Percentiles rank a stretch among this genome's conserved stretches.
phyloP scores from a whole-genome alignment of 1,140 invertebrate species.

The Delia radicum region DNA sequence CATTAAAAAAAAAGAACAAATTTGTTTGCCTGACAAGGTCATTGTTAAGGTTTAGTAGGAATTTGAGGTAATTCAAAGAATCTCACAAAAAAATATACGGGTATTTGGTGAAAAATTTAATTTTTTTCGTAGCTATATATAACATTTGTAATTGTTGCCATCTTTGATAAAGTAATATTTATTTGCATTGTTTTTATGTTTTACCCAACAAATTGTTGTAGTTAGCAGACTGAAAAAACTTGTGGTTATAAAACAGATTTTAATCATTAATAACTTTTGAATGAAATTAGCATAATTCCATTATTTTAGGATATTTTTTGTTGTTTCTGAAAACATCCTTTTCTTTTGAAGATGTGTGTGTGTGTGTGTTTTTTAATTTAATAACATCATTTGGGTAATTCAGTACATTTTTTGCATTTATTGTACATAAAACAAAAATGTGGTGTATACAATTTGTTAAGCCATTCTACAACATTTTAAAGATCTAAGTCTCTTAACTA shows the following conservation, averaged over 20 bases:
- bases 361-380: not conserved
- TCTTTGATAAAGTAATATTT: not conserved
- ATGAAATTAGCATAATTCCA: not conserved
- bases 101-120: not conserved
- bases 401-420: no score
- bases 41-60: no score
- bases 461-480: no score
- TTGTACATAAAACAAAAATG: no score
- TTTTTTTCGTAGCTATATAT: not conserved
- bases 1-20: no score
- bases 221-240: not conserved
- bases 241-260: not conserved
- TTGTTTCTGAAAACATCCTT: not conserved
- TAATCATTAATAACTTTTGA: not conserved
- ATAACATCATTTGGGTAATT: not conserved
- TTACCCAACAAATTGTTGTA: not conserved
- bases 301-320: not conserved
- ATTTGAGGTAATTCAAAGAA: no score
- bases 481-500: no score
- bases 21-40: no score
- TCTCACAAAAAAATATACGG: no score
- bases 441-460: no score
- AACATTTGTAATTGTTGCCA: not conserved
- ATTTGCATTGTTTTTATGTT: not conserved
- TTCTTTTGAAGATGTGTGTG: not conserved